These are phyloP conservation scores for Ganaspis sp. DNA, from an alignment of 1,140 invertebrate species.

Conservation along the genomic window DNA sequence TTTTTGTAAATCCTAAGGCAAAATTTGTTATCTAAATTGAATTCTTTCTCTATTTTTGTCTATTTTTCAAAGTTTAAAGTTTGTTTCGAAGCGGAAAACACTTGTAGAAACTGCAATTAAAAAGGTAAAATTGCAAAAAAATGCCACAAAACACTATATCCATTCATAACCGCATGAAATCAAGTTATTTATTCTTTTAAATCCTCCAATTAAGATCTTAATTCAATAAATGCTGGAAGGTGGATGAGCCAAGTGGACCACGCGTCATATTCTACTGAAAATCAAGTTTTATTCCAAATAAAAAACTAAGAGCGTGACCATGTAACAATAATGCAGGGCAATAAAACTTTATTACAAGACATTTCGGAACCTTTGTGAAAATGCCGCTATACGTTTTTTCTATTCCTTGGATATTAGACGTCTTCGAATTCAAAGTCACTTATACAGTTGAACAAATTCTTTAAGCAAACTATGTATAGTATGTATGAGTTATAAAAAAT, in stretches of 20 bases:
- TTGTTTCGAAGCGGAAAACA: neutral
- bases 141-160: neutral
- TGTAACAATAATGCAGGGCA: constrained; percentile 52
- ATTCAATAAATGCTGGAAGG: constrained; percentile 22
- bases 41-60: no score
- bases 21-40: no score
- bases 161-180: constrained; percentile 6
- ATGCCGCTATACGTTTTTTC: constrained; percentile 39
- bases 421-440: neutral
- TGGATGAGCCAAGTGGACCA: constrained; percentile 12
- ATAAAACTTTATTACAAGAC: constrained; percentile 57
- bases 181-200: constrained; percentile 20
- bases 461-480: neutral
- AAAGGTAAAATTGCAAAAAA: neutral
- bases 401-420: neutral
- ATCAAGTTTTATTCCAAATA: constrained; percentile 52
- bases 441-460: neutral
- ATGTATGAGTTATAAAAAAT: neutral
- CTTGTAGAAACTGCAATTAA: neutral
- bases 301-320: constrained; percentile 52
- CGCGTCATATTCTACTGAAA: constrained; percentile 31
- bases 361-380: constrained; percentile 51
- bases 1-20: no score
- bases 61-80: no score
- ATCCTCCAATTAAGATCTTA: constrained; percentile 18